Evolutionary conservation across 2,113 vertebrate species (phyloP), one percentile per base, ranked within the genome.

Genomic region (Pipa parva): DNA sequence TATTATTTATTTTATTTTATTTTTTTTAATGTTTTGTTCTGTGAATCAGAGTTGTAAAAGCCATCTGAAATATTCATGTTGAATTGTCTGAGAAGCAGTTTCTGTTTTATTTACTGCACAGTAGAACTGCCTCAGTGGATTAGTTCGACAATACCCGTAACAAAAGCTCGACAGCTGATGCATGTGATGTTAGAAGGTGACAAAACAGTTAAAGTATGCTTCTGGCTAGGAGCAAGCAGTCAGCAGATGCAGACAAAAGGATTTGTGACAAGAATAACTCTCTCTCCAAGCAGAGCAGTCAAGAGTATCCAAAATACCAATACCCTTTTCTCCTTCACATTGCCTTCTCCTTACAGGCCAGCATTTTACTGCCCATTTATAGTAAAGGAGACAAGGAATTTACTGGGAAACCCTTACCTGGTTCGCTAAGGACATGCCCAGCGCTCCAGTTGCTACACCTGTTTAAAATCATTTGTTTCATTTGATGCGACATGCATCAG

Each of bases 281-380:
- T 56, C 89, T 89, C 87, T 92, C 90, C 90, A 92, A 90, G 93
- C 91, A 86, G 87, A 90, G 87, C 87, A 88, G 89, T 90, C 89
- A 92, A 92, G 92, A 91, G 91, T 86, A 95, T 96, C 94, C 93
- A 93, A 97, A 97, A 97, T 97, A 94, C 95, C 94, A 92, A 92
- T 94, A 95, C 93, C 93, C 95, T 93, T 97, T 95, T 97, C 95
- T 97, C 94, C 95, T 97, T 92, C 88, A 91, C 90, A 90, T 90
- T 92, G 90, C 91, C 90, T 92, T 92, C 91, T 74, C 67, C 75
- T 87, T 85, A 84, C 87, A 90, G n/a, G 88, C 91, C 90, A 92
- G 91, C 92, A 87, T 91, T 95, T 93, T 92, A 90, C 89, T 89
- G 92, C 88, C 95, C 93, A 95, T 95, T 94, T 95, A 95, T 94